Evolutionary conservation across 2,113 vertebrate genomes (phyloP).

Genomic region (Ancistrus triradiatus): DNA sequence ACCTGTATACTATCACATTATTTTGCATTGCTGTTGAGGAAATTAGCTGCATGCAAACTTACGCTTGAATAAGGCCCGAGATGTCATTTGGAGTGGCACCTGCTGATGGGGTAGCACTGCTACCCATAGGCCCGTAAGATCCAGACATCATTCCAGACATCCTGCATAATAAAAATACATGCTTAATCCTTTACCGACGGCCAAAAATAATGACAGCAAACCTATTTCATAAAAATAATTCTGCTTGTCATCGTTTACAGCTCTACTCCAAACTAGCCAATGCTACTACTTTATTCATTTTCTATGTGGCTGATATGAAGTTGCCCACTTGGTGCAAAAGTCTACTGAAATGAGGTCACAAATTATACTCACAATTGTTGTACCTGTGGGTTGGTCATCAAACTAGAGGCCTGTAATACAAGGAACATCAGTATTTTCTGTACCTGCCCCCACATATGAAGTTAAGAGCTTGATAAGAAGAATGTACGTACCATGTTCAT

Average conservation of each 20-base stretch:
- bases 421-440: neutral
- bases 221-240: too few species aligned
- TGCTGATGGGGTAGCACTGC: neutral
- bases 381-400: slow-evolving; percentile 94
- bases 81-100: slow-evolving; percentile 69
- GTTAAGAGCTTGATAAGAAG: neutral
- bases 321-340: too few species aligned
- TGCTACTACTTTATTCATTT: slow-evolving; percentile 1
- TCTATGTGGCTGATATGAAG: too few species aligned
- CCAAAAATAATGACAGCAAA: too few species aligned
- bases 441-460: neutral
- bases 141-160: slow-evolving; percentile 96
- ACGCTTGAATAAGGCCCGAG: slow-evolving; percentile 94
- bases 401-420: slow-evolving; percentile 78
- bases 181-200: too few species aligned
- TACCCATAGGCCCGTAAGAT: slow-evolving; percentile 68
- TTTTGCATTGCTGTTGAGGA: too few species aligned
- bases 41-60: slow-evolving; percentile 51
- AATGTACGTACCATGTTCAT: slow-evolving; percentile 86
- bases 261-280: too few species aligned
- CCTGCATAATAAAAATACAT: slow-evolving; percentile 56
- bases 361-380: slow-evolving; percentile 86
- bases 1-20: slow-evolving; percentile 12
- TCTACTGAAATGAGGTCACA: too few species aligned
- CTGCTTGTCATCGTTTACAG: too few species aligned